phyloP scores from a whole-genome alignment of 1,140 invertebrate species.

The Mercenaria mercenaria region DNA sequence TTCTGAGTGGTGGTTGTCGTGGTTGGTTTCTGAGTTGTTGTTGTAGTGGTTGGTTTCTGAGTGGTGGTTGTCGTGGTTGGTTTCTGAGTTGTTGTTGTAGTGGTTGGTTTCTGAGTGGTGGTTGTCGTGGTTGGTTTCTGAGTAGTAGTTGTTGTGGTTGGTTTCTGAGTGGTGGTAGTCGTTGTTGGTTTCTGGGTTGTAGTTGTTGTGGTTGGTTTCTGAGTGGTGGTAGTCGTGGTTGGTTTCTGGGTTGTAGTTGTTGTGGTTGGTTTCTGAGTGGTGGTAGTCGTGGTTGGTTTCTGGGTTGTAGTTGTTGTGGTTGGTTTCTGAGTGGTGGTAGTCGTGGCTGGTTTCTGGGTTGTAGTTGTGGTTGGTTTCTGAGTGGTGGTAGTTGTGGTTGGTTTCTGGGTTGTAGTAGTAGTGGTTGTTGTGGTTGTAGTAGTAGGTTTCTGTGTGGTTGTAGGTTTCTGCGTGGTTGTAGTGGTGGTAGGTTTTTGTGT shows the following conservation, averaged over 20 bases:
- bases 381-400: constrained; percentile 36
- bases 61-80: constrained; percentile 19
- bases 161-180: constrained; percentile 49
- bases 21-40: constrained; percentile 17
- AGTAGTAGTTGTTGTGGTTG: constrained; percentile 17
- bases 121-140: constrained; percentile 12
- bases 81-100: constrained; percentile 14
- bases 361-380: constrained; percentile 49
- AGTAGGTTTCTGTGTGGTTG: neutral
- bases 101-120: constrained; percentile 10
- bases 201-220: constrained; percentile 13
- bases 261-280: constrained; percentile 15
- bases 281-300: constrained; percentile 47
- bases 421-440: neutral
- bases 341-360: constrained; percentile 24
- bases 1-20: constrained; percentile 21
- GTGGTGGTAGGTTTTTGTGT: constrained; percentile 4
- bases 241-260: constrained; percentile 29
- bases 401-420: neutral
- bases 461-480: too few relatives aligned
- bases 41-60: constrained; percentile 28
- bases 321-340: constrained; percentile 15
- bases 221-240: constrained; percentile 34
- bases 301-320: constrained; percentile 46
- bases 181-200: constrained; percentile 46